Conservation (phyloP, 2,113 vertebrate species). For the Tympanuchus pallidicinctus region DNA sequence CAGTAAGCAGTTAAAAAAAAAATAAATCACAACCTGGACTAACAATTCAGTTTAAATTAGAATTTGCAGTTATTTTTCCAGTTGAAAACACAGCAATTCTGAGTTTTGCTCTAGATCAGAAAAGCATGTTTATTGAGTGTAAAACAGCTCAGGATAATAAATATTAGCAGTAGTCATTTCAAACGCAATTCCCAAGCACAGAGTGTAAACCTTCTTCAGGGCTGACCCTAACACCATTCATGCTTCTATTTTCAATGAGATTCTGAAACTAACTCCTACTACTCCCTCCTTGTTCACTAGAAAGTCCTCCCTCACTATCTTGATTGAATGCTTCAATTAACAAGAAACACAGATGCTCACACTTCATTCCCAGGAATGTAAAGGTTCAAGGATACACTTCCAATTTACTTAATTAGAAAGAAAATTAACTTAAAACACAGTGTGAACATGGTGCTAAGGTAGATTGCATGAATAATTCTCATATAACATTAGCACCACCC, state of each 20-base stretch:
- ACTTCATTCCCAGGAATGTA: constrained; percentile 59
- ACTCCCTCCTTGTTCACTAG: not conserved
- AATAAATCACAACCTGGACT: constrained; percentile 18
- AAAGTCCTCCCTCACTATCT: constrained; percentile 64
- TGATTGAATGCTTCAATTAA: constrained; percentile 73
- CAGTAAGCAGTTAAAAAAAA: not conserved
- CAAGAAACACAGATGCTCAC: not conserved
- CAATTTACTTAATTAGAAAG: constrained; percentile 66
- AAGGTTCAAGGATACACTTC: constrained; percentile 48
- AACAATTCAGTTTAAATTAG: constrained; percentile 57
- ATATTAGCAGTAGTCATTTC: constrained; percentile 21
- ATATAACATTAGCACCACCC: not conserved
- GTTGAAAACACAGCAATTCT: constrained; percentile 19
- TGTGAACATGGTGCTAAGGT: not conserved
- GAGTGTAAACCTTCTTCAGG: not conserved
- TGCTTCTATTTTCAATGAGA: constrained; percentile 20
- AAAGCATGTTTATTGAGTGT: not conserved
- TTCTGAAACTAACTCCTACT: constrained; percentile 1
- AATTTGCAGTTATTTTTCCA: constrained; percentile 20
- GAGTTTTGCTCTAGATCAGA: not conserved
- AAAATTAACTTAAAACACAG: constrained; percentile 68
- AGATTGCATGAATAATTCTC: not conserved
- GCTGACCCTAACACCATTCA: not conserved
- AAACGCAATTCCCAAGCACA: not conserved
- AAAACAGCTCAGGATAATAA: constrained; percentile 1